Evolutionary conservation across 2,113 vertebrate species (phyloP).

Genomic region (Acanthisitta chloris): DNA sequence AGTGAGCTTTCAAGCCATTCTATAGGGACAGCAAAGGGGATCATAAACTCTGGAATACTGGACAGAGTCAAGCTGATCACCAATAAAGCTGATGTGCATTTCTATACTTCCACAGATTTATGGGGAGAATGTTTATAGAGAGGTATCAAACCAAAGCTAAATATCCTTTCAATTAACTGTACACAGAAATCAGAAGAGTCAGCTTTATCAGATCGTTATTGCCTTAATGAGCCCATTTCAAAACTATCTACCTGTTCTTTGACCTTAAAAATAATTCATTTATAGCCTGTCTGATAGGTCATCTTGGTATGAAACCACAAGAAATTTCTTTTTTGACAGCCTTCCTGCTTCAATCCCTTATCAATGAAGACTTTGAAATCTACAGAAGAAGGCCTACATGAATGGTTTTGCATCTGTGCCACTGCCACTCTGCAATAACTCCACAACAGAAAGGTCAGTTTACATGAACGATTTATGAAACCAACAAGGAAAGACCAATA

Average conservation of each 20-base stretch:
- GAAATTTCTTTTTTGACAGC: background rate
- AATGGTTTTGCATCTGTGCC: background rate
- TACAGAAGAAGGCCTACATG: too few species aligned
- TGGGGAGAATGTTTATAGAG: background rate
- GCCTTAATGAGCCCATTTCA: background rate
- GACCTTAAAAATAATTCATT: background rate
- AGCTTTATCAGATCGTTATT: background rate
- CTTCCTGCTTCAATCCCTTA: background rate
- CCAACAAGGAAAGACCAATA: background rate
- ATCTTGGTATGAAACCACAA: background rate
- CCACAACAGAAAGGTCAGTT: background rate
- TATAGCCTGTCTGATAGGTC: background rate
- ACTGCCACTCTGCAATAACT: background rate
- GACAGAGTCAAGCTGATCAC: background rate
- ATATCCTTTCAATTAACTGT: background rate
- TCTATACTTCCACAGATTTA: background rate
- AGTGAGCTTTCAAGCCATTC: background rate
- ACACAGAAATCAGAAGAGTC: background rate
- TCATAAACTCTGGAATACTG: background rate
- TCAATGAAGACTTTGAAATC: background rate
- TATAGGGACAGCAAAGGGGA: background rate
- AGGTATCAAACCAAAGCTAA: background rate
- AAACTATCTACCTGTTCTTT: background rate
- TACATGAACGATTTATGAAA: background rate
- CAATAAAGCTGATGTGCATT: background rate